Evolutionary conservation across 2,797 vertebrate genomes (phyloP).

Genomic region (Sebastes glaucus): DNA sequence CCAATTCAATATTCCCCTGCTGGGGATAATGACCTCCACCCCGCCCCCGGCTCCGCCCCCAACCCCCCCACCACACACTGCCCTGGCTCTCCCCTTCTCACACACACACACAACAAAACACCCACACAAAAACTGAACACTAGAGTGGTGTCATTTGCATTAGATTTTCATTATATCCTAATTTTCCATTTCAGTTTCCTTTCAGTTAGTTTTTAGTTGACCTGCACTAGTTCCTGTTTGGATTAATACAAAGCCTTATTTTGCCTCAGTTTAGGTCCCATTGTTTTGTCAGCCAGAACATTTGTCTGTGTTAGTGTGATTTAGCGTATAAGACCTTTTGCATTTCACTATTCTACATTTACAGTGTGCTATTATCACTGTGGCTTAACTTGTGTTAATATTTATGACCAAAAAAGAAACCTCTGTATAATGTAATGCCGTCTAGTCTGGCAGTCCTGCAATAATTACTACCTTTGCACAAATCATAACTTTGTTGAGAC

Average conservation of each 20-base stretch:
- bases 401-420: constrained; percentile 16
- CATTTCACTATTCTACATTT: not conserved
- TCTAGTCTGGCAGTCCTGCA: not conserved
- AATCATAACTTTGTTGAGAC: constrained; percentile 21
- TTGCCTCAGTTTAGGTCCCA: not conserved
- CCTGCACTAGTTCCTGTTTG: not conserved
- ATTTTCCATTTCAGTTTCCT: constrained; percentile 6
- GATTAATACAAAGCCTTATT: not conserved
- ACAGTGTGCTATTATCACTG: not conserved
- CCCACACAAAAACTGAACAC: constrained; percentile 5
- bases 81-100: constrained; percentile 12
- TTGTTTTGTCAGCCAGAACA: not conserved
- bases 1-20: constrained; percentile 76
- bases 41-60: not conserved
- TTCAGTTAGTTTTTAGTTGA: constrained; percentile 10
- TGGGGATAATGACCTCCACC: constrained; percentile 68
- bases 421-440: constrained; percentile 20
- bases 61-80: not conserved
- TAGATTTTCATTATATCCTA: constrained; percentile 14
- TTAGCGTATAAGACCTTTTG: not conserved
- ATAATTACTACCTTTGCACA: constrained; percentile 36
- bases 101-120: not conserved
- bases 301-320: not conserved
- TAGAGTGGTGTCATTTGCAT: constrained; percentile 49
- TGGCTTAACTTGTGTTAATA: not conserved